Percentiles rank a stretch among this genome's conserved stretches.
phyloP scores from a whole-genome alignment of 1,140 invertebrate species.

The Asobara japonica region DNA sequence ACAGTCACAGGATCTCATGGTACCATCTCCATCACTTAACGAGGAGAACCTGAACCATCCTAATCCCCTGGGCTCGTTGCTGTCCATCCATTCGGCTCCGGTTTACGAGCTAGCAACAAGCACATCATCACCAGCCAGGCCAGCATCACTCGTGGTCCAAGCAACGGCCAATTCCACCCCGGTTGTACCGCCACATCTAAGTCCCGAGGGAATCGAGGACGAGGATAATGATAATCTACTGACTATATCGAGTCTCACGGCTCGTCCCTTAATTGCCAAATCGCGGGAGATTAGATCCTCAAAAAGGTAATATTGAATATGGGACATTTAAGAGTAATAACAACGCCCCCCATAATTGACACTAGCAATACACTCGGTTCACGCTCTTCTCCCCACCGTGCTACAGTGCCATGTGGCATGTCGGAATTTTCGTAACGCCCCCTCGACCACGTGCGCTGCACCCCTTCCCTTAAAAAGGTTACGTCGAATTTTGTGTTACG shows the following conservation, averaged over 20 bases:
- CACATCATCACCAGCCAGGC: constrained; percentile 54
- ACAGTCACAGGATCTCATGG: constrained; percentile 48
- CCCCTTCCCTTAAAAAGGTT: no score
- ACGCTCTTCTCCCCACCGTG: no score
- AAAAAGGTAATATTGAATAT: no score
- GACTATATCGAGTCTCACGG: constrained; percentile 77
- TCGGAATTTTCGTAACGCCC: no score
- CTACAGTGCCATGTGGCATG: no score
- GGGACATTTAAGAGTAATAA: no score
- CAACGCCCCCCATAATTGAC: no score
- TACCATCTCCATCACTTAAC: constrained; percentile 43
- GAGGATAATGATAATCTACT: constrained; percentile 75
- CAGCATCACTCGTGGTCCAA: constrained; percentile 58
- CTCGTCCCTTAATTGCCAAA: constrained; percentile 75
- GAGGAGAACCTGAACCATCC: constrained; percentile 62
- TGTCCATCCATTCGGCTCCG: constrained; percentile 71
- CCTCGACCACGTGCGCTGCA: no score
- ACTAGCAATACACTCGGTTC: no score
- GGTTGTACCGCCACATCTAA: constrained; percentile 60
- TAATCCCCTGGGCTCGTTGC: constrained; percentile 65
- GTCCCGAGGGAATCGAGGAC: constrained; percentile 71
- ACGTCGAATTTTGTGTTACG: no score
- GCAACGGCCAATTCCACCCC: constrained; percentile 59
- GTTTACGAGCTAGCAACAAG: constrained; percentile 55
- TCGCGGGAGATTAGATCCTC: constrained; percentile 67